Evolutionary conservation across 2,888 invertebrate species (phyloP).

Genomic region (Chesias legatella): DNA sequence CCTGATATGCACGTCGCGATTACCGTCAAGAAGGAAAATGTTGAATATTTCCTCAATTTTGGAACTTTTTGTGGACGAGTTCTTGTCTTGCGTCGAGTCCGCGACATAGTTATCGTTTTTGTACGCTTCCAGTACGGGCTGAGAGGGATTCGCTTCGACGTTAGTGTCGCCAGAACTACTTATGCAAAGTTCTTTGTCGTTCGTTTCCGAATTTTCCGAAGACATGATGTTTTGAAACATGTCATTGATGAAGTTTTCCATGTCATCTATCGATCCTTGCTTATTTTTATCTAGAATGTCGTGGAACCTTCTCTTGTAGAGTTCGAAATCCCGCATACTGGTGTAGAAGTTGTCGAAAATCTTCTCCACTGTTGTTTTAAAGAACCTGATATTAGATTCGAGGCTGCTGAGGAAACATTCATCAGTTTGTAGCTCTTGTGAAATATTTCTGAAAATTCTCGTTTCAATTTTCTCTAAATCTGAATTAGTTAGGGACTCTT

Average conservation of each 20-base stretch:
- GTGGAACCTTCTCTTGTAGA: constrained; percentile 58
- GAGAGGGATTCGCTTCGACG: constrained; percentile 8
- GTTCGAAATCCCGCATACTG: constrained; percentile 58
- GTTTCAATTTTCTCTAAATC: constrained; percentile 54
- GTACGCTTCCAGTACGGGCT: constrained; percentile 44
- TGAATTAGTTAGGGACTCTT: constrained; percentile 48
- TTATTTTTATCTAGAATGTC: constrained; percentile 55
- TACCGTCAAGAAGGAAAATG: constrained; percentile 43
- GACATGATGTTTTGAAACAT: constrained; percentile 63
- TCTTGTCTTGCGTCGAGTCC: constrained; percentile 46
- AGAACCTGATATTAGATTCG: constrained; percentile 61
- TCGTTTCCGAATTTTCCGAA: constrained; percentile 38
- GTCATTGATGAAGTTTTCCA: constrained; percentile 65
- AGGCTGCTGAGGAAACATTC: constrained; percentile 43
- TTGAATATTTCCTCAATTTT: constrained; percentile 48
- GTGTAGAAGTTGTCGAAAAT: constrained; percentile 63
- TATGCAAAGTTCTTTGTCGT: constrained; percentile 16
- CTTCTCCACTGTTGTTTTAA: constrained; percentile 59
- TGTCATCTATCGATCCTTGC: constrained; percentile 50
- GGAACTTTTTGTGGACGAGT: constrained; percentile 25
- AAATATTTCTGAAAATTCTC: constrained; percentile 50
- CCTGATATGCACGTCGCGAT: constrained; percentile 49
- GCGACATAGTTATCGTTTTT: constrained; percentile 54
- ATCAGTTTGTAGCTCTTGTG: constrained; percentile 51
- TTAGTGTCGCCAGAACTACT: constrained; percentile 12